Evolutionary conservation across 2,113 vertebrate species (phyloP).

Genomic region (Pampusana beccarii): DNA sequence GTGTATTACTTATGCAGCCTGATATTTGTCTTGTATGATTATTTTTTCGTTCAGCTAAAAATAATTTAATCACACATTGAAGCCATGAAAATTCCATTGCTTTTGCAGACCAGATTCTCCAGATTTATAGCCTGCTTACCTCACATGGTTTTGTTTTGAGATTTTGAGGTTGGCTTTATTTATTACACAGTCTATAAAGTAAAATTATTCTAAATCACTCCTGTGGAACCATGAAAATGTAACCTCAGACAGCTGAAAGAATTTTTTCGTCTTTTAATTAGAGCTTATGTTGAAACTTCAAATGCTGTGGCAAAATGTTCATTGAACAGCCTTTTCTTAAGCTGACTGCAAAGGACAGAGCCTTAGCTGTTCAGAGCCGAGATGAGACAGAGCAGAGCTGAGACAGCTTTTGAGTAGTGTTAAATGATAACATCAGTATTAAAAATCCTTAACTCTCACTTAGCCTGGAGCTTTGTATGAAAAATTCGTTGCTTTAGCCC

Average conservation of each 20-base stretch:
- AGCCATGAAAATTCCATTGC: slow-evolving; percentile 27
- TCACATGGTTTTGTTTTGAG: slow-evolving; percentile 18
- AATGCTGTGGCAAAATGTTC: background rate
- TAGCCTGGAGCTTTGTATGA: background rate
- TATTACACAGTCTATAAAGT: slow-evolving; percentile 44
- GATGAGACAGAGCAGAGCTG: background rate
- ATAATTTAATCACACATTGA: slow-evolving; percentile 54
- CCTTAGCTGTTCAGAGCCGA: background rate
- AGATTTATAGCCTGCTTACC: slow-evolving; percentile 48
- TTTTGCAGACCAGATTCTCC: background rate
- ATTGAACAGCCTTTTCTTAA: background rate
- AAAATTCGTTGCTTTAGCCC: background rate
- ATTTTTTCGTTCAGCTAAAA: slow-evolving; percentile 53
- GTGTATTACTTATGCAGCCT: slow-evolving; percentile 24
- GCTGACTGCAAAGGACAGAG: background rate
- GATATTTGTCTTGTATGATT: slow-evolving; percentile 41
- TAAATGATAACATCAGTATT: background rate
- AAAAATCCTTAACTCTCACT: background rate
- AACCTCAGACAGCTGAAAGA: background rate
- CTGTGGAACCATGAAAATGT: slow-evolving; percentile 52
- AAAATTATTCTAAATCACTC: slow-evolving; percentile 59
- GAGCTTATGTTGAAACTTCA: slow-evolving; percentile 29
- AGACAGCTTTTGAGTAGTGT: background rate
- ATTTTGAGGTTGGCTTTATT: slow-evolving; percentile 47
- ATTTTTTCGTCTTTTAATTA: slow-evolving; percentile 64